Conservation (phyloP, 2,113 vertebrate species). For the Embiotoca jacksoni region DNA sequence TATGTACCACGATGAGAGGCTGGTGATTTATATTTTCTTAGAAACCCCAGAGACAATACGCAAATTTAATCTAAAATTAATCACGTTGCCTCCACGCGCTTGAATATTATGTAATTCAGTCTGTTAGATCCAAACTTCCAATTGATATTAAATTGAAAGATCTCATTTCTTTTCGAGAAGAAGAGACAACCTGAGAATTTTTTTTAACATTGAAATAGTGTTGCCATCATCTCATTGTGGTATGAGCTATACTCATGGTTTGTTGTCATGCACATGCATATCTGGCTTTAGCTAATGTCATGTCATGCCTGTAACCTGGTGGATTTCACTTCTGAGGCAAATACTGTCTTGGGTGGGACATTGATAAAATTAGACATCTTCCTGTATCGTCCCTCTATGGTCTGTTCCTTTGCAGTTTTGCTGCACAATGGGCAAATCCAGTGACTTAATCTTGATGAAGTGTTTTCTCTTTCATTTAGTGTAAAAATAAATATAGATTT, state of each 20-base stretch:
- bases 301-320: background rate
- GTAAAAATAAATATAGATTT: background rate
- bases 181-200: constrained; percentile 14
- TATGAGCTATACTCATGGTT: background rate
- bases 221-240: background rate
- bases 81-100: constrained; percentile 15
- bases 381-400: no score
- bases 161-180: constrained; percentile 9
- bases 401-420: no score
- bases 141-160: constrained; percentile 24
- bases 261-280: constrained; percentile 13
- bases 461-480: no score
- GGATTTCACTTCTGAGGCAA: background rate
- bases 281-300: background rate
- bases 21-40: constrained; percentile 63
- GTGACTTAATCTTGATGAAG: no score
- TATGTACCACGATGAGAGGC: constrained; percentile 32
- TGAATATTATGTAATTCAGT: constrained; percentile 11
- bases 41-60: no score
- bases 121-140: constrained; percentile 1
- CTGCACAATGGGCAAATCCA: no score
- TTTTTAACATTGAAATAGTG: constrained; percentile 5
- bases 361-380: background rate
- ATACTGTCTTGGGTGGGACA: background rate
- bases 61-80: background rate